Conservation (phyloP, 2,888 invertebrate species). For the Eumerus sabulonum region DNA sequence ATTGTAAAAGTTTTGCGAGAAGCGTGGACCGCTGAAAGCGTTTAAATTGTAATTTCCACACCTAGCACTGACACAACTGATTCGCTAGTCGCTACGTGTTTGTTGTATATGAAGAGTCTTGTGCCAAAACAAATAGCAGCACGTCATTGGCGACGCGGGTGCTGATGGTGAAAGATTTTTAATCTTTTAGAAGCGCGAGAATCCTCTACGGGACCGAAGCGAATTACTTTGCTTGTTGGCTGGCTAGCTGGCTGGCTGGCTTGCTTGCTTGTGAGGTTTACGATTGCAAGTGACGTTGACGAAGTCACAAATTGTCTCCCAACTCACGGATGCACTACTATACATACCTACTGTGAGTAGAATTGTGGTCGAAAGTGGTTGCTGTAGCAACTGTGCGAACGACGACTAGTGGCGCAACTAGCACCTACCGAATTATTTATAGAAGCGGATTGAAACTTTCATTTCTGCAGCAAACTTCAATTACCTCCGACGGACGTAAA, state of each 20-base stretch:
- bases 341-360: no score
- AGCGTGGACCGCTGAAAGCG: constrained; percentile 63
- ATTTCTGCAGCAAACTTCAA: constrained; percentile 55
- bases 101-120: constrained; percentile 46
- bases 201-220: constrained; percentile 44
- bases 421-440: constrained; percentile 56
- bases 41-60: constrained; percentile 68
- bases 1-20: constrained; percentile 63
- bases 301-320: constrained; percentile 54
- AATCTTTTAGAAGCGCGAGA: constrained; percentile 54
- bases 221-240: constrained; percentile 59
- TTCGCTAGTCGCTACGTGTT: constrained; percentile 58
- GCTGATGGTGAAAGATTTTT: constrained; percentile 42
- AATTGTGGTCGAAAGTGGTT: no score
- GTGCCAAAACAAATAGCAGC: constrained; percentile 59
- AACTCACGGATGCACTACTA: constrained; percentile 39
- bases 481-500: constrained; percentile 37
- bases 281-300: constrained; percentile 50
- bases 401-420: constrained; percentile 10
- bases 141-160: background rate
- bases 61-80: constrained; percentile 63
- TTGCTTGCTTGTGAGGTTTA: constrained; percentile 12
- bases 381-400: background rate
- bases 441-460: constrained; percentile 61
- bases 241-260: no score